Percentiles rank a stretch among this genome's conserved stretches.
These are phyloP conservation scores for Lophius americanus DNA, from an alignment of 2,797 vertebrate genomes.

Conservation along the genomic window DNA sequence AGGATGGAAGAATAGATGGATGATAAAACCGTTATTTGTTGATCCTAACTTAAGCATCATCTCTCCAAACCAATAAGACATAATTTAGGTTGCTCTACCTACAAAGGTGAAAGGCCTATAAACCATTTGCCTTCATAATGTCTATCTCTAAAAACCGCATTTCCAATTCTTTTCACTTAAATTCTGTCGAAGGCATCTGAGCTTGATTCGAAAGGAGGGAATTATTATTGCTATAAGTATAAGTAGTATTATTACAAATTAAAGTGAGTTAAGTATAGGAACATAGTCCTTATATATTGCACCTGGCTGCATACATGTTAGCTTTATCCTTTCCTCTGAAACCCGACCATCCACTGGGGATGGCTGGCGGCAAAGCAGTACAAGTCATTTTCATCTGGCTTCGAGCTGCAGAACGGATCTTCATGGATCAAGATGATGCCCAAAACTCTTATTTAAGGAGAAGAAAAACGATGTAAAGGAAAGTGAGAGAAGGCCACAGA, in stretches of 20 bases:
- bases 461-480: constrained; percentile 46
- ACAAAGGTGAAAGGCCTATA: not conserved
- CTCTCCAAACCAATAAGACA: not conserved
- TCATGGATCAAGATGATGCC: constrained; percentile 59
- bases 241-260: not conserved
- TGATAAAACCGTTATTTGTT: too few species aligned
- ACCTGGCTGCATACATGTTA: not conserved
- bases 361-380: too few species aligned
- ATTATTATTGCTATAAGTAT: too few species aligned
- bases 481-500: constrained; percentile 41
- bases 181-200: too few species aligned
- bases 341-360: constrained; percentile 9
- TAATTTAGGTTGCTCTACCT: not conserved
- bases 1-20: too few species aligned
- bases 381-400: constrained; percentile 7
- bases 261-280: not conserved
- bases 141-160: too few species aligned
- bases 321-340: constrained; percentile 3
- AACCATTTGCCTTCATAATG: too few species aligned
- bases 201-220: too few species aligned
- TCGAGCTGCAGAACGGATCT: constrained; percentile 63
- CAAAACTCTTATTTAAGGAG: constrained; percentile 37
- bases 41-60: not conserved
- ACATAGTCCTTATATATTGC: constrained; percentile 20
- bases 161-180: too few species aligned